Conservation (phyloP, 2,797 vertebrate species). For the Danionella dracula region DNA sequence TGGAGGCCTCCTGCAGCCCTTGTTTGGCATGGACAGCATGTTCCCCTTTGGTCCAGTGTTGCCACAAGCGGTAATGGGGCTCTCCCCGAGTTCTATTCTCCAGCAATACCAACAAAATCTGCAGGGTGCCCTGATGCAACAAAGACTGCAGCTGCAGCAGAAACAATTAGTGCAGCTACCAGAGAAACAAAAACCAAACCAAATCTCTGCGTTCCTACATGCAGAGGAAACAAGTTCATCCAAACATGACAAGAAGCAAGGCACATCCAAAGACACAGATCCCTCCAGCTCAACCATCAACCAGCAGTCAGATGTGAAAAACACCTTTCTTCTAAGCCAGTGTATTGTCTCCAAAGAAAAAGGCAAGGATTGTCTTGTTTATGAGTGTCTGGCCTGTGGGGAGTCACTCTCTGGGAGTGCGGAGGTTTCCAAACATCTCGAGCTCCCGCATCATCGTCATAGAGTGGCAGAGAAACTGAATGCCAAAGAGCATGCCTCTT, state of each 20-base stretch:
- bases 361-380: slow-evolving; percentile 63
- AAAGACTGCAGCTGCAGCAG: slow-evolving; percentile 58
- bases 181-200: slow-evolving; percentile 71
- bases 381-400: slow-evolving; percentile 83
- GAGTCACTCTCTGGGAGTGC: slow-evolving; percentile 80
- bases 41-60: slow-evolving; percentile 81
- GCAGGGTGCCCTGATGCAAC: slow-evolving; percentile 76
- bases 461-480: slow-evolving; percentile 90
- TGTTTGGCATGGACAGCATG: slow-evolving; percentile 85
- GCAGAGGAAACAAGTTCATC: slow-evolving; percentile 71
- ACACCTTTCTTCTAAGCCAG: slow-evolving; percentile 73
- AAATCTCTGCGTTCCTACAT: slow-evolving; percentile 64
- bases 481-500: slow-evolving; percentile 99
- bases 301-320: slow-evolving; percentile 74
- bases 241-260: slow-evolving; percentile 79
- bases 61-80: slow-evolving; percentile 81
- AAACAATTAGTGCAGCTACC: slow-evolving; percentile 48
- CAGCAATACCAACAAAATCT: slow-evolving; percentile 91
- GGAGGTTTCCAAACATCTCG: slow-evolving; percentile 82
- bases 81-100: slow-evolving; percentile 78
- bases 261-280: slow-evolving; percentile 65
- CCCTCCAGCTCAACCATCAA: slow-evolving; percentile 24
- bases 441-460: slow-evolving; percentile 85
- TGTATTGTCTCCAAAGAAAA: slow-evolving; percentile 79
- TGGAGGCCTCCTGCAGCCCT: slow-evolving; percentile 83